phyloP scores from a whole-genome alignment of 2,888 invertebrate species.

The Trachelus stipa region DNA sequence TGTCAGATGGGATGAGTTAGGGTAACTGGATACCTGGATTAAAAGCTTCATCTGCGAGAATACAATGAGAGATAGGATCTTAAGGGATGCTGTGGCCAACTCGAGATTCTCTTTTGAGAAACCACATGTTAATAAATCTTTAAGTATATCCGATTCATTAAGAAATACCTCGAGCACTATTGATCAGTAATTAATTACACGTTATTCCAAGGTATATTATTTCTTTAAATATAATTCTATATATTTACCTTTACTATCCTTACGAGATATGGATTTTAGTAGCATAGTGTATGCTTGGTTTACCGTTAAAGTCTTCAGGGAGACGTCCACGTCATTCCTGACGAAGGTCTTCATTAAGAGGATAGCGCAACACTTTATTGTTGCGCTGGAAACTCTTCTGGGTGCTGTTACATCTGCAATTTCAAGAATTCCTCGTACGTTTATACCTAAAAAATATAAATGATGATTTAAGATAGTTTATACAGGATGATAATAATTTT shows the following conservation, averaged over 20 bases:
- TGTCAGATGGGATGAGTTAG: background rate
- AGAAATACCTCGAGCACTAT: slow-evolving; percentile 37
- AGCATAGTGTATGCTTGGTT: slow-evolving; percentile 35
- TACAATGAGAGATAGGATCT: background rate
- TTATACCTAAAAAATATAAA: slow-evolving; percentile 8
- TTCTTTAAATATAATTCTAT: background rate
- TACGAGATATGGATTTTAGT: slow-evolving; percentile 16
- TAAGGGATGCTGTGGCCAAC: slow-evolving; percentile 32
- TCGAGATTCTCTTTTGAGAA: slow-evolving; percentile 30
- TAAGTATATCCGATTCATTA: slow-evolving; percentile 22
- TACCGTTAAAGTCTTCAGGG: slow-evolving; percentile 29
- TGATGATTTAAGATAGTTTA: background rate
- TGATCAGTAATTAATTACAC: slow-evolving; percentile 5
- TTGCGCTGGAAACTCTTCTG: slow-evolving; percentile 3
- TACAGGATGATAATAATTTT: background rate
- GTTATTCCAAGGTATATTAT: background rate
- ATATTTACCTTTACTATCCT: background rate
- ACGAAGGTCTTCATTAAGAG: slow-evolving; percentile 32
- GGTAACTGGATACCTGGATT: background rate
- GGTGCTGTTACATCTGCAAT: slow-evolving; percentile 12
- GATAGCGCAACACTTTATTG: slow-evolving; percentile 10
- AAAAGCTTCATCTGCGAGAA: background rate
- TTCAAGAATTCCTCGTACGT: slow-evolving; percentile 7
- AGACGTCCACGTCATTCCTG: slow-evolving; percentile 23
- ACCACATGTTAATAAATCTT: slow-evolving; percentile 26